Evolutionary conservation across 2,113 vertebrate genomes (phyloP).

Genomic region (Cebus imitator): DNA sequence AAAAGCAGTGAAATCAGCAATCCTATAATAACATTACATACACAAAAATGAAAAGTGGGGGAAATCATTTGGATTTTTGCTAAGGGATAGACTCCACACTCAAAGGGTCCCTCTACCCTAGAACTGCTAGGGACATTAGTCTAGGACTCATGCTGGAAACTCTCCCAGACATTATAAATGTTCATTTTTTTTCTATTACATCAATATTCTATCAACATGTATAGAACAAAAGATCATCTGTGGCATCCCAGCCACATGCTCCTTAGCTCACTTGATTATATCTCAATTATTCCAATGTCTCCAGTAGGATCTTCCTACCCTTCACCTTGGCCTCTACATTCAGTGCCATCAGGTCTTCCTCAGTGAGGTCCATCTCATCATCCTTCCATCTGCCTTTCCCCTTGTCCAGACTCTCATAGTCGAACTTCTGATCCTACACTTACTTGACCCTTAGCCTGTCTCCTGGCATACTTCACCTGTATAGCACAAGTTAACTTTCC

Average conservation of each 20-base stretch:
- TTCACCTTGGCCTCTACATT: not conserved
- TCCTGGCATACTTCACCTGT: not conserved
- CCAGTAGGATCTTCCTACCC: not conserved
- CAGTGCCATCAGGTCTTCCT: not conserved
- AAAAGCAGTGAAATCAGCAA: not conserved
- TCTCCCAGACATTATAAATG: not conserved
- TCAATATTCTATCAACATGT: not conserved
- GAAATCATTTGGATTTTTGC: not conserved
- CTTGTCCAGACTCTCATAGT: not conserved
- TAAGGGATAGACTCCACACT: not conserved
- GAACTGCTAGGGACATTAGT: not conserved
- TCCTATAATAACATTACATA: not conserved
- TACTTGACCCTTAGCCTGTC: not conserved
- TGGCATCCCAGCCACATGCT: not conserved
- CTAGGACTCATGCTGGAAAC: not conserved
- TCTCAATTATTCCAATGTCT: not conserved
- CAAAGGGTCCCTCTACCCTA: not conserved
- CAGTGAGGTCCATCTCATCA: not conserved
- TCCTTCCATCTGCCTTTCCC: not conserved
- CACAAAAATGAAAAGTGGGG: slow-evolving; percentile 20
- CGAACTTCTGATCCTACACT: not conserved
- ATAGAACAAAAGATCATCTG: not conserved
- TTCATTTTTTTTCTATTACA: not conserved
- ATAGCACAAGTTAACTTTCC: not conserved
- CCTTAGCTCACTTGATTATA: not conserved